phyloP scores from a whole-genome alignment of 2,113 vertebrate species.

The Perca schrenkii region DNA sequence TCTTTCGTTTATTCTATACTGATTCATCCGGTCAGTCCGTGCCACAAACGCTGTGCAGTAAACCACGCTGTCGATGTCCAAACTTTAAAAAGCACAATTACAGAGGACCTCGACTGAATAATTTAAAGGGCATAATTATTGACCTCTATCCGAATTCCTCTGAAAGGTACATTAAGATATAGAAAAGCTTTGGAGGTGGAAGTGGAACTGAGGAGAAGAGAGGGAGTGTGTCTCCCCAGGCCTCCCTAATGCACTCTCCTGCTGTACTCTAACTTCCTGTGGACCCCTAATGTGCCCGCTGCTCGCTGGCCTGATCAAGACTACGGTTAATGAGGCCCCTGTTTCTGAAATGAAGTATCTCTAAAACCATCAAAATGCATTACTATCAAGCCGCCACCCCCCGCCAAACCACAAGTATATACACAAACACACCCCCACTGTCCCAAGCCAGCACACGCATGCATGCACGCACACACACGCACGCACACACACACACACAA shows the following conservation, averaged over 20 bases:
- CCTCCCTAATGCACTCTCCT: slow-evolving; percentile 85
- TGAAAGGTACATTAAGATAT: slow-evolving; percentile 89
- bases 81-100: slow-evolving; percentile 89
- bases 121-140: slow-evolving; percentile 90
- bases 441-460: slow-evolving; percentile 22
- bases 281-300: slow-evolving; percentile 84
- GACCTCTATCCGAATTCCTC: slow-evolving; percentile 88
- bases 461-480: slow-evolving; percentile 13
- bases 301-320: slow-evolving; percentile 80
- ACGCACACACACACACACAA: slow-evolving; percentile 28
- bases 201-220: slow-evolving; percentile 67
- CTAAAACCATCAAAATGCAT: slow-evolving; percentile 85
- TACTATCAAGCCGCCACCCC: slow-evolving; percentile 76
- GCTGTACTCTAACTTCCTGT: slow-evolving; percentile 83
- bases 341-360: slow-evolving; percentile 86
- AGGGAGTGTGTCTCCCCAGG: slow-evolving; percentile 77
- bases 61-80: slow-evolving; percentile 82
- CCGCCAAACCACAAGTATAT: slow-evolving; percentile 55
- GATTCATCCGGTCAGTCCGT: slow-evolving; percentile 75
- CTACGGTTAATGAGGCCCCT: slow-evolving; percentile 85
- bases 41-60: slow-evolving; percentile 77
- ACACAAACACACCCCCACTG: slow-evolving; percentile 38
- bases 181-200: slow-evolving; percentile 80
- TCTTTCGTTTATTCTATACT: slow-evolving; percentile 43
- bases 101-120: slow-evolving; percentile 85